These are phyloP conservation scores for Chelonus insularis DNA, from an alignment of 1,140 invertebrate genomes.

Conservation along the genomic window DNA sequence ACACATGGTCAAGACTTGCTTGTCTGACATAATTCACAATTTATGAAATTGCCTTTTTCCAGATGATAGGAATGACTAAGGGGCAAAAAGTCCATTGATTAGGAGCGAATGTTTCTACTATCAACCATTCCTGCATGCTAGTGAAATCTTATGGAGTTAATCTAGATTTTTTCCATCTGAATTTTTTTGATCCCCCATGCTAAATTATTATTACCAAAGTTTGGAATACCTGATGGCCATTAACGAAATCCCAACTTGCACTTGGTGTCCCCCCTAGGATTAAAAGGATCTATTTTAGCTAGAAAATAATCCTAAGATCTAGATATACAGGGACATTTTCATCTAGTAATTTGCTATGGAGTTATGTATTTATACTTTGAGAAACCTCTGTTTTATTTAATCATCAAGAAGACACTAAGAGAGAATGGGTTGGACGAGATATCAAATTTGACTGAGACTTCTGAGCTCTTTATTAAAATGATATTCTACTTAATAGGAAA, in stretches of 20 bases:
- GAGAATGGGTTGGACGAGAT: too few relatives aligned
- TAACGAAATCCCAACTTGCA: background rate
- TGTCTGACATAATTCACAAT: constrained; percentile 11
- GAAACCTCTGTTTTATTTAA: too few relatives aligned
- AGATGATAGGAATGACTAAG: background rate
- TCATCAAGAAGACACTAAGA: too few relatives aligned
- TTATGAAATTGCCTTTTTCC: constrained; percentile 18
- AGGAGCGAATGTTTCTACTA: background rate
- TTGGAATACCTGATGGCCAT: constrained; percentile 1
- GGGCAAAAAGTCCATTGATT: constrained; percentile 20
- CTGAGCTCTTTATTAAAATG: too few relatives aligned
- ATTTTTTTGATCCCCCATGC: background rate
- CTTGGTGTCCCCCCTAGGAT: background rate
- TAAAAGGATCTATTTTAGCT: background rate
- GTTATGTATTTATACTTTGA: too few relatives aligned
- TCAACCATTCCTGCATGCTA: too few relatives aligned
- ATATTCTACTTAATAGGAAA: too few relatives aligned
- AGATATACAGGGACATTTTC: background rate
- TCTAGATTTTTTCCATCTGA: background rate
- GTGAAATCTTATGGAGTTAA: background rate
- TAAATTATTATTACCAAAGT: background rate
- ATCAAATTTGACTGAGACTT: too few relatives aligned
- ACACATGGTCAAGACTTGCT: constrained; percentile 23
- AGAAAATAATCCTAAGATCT: background rate
- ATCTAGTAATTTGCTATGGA: background rate